phyloP scores from a whole-genome alignment of 2,113 vertebrate species.

The Mugil cephalus region DNA sequence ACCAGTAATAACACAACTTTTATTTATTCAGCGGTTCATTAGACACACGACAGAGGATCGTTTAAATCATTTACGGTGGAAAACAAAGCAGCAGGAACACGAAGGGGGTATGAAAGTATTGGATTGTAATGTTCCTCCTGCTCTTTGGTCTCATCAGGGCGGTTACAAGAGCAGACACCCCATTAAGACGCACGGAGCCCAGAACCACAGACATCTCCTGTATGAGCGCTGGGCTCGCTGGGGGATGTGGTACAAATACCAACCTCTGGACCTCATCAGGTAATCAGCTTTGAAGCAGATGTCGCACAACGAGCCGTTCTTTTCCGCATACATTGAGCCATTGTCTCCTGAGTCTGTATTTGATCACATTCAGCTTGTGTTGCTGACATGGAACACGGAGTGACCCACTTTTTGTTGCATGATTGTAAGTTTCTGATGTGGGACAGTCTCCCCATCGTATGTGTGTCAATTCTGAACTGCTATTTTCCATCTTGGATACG shows the following conservation, averaged over 20 bases:
- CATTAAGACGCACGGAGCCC: conserved; percentile 95
- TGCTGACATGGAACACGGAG: conserved; percentile 9
- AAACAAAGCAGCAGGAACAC: not conserved
- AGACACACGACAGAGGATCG: too few relatives aligned
- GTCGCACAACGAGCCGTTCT: conserved; percentile 7
- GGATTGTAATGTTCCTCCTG: not conserved
- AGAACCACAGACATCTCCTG: conserved; percentile 96
- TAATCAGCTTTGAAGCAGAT: conserved; percentile 67
- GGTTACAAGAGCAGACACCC: conserved; percentile 95
- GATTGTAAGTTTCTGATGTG: not conserved
- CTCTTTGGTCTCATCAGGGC: conserved; percentile 83
- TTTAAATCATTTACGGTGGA: not conserved
- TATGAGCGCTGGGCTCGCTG: conserved; percentile 99
- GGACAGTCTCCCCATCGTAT: not conserved
- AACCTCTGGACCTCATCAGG: conserved; percentile 98
- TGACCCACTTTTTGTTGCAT: not conserved
- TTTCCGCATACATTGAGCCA: not conserved
- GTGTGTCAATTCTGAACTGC: conserved; percentile 15
- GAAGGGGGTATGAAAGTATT: not conserved
- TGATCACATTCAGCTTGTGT: not conserved
- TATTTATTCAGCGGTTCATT: not conserved
- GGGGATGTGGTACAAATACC: conserved; percentile 99
- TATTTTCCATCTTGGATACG: not conserved
- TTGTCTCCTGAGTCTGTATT: conserved; percentile 19
- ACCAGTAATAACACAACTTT: not conserved